phyloP scores from a whole-genome alignment of 2,888 invertebrate genomes.

The Osmoderma eremita region DNA sequence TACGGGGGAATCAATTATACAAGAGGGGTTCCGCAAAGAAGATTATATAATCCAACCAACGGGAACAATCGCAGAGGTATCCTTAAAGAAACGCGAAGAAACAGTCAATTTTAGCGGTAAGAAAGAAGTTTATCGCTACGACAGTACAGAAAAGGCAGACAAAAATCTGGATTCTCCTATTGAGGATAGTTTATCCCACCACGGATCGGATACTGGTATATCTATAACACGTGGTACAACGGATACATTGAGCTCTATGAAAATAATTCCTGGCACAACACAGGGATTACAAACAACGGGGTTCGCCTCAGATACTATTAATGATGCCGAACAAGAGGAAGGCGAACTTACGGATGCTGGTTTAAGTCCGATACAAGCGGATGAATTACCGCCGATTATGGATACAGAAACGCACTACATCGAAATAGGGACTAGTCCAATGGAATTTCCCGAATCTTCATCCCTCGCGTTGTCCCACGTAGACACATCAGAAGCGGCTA shows the following conservation, averaged over 20 bases:
- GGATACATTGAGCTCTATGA: conserved; percentile 62
- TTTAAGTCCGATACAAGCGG: conserved; percentile 67
- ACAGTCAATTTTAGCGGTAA: conserved; percentile 66
- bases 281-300: conserved; percentile 62
- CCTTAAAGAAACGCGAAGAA: conserved; percentile 64
- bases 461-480: conserved; percentile 62
- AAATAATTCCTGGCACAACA: conserved; percentile 58
- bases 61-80: conserved; percentile 51
- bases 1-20: conserved; percentile 56
- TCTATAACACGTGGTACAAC: conserved; percentile 66
- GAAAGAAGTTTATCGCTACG: conserved; percentile 66
- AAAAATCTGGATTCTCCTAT: conserved; percentile 62
- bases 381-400: conserved; percentile 62
- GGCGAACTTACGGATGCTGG: conserved; percentile 68
- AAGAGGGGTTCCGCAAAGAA: conserved; percentile 52
- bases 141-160: conserved; percentile 54
- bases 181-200: conserved; percentile 66
- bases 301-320: conserved; percentile 64
- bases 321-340: conserved; percentile 63
- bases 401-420: conserved; percentile 62
- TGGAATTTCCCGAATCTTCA: conserved; percentile 63
- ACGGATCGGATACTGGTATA: conserved; percentile 68
- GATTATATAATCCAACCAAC: conserved; percentile 61
- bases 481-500: conserved; percentile 66
- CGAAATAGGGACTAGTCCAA: conserved; percentile 66